A percentile compares a stretch with the other conserved stretches of the same genome.
Conservation (phyloP, 2,888 invertebrate genomes). For the Deroplatys truncata region DNA sequence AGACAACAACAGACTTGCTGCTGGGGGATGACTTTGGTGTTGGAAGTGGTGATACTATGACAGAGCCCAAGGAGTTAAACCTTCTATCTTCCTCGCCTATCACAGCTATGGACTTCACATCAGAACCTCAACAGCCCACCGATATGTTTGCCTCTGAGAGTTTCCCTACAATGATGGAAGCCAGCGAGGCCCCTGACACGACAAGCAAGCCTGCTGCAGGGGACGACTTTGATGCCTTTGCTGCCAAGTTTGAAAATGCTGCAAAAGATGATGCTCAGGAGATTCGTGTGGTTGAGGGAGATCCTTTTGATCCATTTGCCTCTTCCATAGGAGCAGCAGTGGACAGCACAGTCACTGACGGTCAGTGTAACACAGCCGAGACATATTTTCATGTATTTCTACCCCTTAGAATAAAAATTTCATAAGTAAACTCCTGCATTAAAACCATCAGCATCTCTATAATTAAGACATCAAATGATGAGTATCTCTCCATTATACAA, state of each 20-base stretch:
- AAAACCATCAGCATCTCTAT: no score
- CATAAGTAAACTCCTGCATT: neutral
- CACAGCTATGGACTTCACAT: neutral
- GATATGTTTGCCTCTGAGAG: neutral
- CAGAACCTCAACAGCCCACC: neutral
- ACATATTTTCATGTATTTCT: neutral
- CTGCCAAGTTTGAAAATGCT: slow-evolving; percentile 81
- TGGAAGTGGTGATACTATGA: slow-evolving; percentile 33
- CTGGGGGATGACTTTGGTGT: slow-evolving; percentile 36
- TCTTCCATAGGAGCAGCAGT: slow-evolving; percentile 33
- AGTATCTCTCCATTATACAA: no score
- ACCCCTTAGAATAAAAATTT: no score
- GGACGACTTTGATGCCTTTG: slow-evolving; percentile 81
- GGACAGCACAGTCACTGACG: slow-evolving; percentile 36
- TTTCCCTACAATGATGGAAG: neutral
- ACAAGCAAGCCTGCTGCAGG: slow-evolving; percentile 31
- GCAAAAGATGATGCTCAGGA: slow-evolving; percentile 29
- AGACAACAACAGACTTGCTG: slow-evolving; percentile 31
- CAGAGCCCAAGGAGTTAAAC: neutral
- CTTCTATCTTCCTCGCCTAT: neutral
- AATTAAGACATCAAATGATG: no score
- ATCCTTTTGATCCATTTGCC: slow-evolving; percentile 50
- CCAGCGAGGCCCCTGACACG: neutral
- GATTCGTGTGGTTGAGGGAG: slow-evolving; percentile 30
- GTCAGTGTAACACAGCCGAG: slow-evolving; percentile 32